These are phyloP conservation scores for Dicerorhinus sumatrensis DNA, from an alignment of 2,113 vertebrate genomes.

Conservation along the genomic window DNA sequence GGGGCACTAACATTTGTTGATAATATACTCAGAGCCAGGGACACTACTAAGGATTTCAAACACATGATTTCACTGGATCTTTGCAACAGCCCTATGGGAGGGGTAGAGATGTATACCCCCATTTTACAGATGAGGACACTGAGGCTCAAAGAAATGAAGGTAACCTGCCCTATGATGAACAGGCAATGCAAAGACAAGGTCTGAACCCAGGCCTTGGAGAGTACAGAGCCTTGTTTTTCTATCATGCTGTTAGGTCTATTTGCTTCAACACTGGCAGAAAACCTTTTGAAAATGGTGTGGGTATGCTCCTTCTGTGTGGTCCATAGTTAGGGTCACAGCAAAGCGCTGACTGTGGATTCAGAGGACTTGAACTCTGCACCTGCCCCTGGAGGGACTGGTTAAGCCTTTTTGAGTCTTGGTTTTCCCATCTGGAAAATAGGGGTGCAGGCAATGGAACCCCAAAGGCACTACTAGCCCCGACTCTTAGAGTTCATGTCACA, in stretches of 20 bases:
- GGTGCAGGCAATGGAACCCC: neutral
- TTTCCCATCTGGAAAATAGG: neutral
- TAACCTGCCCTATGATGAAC: neutral
- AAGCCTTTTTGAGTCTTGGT: neutral
- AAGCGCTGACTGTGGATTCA: neutral
- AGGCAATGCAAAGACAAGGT: neutral
- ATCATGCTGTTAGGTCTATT: neutral
- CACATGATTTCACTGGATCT: neutral
- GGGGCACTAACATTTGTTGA: slow-evolving; percentile 60
- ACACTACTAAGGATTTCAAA: neutral
- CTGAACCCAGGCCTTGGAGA: neutral
- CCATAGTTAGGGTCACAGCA: neutral
- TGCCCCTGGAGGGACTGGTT: neutral
- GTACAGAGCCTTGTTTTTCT: neutral
- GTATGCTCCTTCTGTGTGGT: neutral
- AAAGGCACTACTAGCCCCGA: neutral
- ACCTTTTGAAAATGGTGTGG: neutral
- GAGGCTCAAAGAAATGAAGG: neutral
- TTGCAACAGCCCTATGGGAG: neutral
- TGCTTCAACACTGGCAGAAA: neutral
- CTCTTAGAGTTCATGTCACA: neutral
- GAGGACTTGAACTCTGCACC: neutral
- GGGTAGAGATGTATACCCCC: neutral
- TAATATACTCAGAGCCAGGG: slow-evolving; percentile 52
- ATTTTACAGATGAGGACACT: neutral